A percentile compares a stretch with the other conserved stretches of the same genome.
Evolutionary conservation across 2,113 vertebrate species (phyloP).

Genomic region (Cynoglossus semilaevis): DNA sequence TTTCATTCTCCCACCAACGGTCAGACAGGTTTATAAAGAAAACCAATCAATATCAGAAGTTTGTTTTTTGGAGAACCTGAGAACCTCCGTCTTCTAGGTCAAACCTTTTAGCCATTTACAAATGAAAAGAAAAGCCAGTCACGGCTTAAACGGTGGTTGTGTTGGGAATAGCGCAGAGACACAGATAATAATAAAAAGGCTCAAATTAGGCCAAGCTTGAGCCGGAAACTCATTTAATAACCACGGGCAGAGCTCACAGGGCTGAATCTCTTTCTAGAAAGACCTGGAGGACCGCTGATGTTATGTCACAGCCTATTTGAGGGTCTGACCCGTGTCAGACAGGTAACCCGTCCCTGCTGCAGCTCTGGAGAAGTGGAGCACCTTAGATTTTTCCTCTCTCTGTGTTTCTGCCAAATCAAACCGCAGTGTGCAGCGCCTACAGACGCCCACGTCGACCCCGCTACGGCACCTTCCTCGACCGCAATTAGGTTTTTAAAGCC

Average conservation of each 20-base stretch:
- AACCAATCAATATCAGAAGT: too few species aligned
- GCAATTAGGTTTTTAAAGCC: too few species aligned
- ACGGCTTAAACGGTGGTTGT: slow-evolving; percentile 42
- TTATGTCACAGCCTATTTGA: background rate
- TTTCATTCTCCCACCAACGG: too few species aligned
- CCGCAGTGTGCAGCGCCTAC: too few species aligned
- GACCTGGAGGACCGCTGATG: slow-evolving; percentile 1
- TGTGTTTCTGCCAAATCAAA: too few species aligned
- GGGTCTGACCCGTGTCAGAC: slow-evolving; percentile 7
- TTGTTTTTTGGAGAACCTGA: too few species aligned
- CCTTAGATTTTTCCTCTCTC: background rate
- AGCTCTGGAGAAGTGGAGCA: background rate
- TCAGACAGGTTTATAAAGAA: too few species aligned
- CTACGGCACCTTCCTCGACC: too few species aligned
- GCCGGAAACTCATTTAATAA: slow-evolving; percentile 50
- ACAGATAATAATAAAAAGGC: slow-evolving; percentile 58
- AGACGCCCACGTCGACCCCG: too few species aligned
- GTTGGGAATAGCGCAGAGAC: slow-evolving; percentile 45
- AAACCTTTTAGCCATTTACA: slow-evolving; percentile 56
- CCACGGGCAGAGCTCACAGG: background rate
- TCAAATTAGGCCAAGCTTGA: slow-evolving; percentile 55
- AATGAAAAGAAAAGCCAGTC: slow-evolving; percentile 59
- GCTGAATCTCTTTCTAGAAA: slow-evolving; percentile 23
- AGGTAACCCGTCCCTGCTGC: background rate
- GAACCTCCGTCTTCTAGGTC: slow-evolving; percentile 35